phyloP scores from a whole-genome alignment of 2,888 invertebrate genomes.

The Gortyna flavago region DNA sequence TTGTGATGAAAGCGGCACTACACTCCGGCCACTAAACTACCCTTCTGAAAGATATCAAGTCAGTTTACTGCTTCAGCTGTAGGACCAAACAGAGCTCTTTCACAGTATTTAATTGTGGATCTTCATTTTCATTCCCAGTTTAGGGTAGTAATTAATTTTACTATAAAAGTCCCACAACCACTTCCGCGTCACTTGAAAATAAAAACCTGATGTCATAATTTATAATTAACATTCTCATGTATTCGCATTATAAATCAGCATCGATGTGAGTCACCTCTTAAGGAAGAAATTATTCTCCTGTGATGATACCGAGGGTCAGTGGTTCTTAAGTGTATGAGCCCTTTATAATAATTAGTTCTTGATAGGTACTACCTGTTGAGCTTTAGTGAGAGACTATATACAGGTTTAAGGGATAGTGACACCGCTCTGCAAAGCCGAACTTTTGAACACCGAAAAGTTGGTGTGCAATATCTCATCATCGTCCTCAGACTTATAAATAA shows the following conservation, averaged over 20 bases:
- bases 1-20: background rate
- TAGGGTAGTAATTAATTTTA: slow-evolving; percentile 43
- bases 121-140: slow-evolving; percentile 26
- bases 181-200: slow-evolving; percentile 56
- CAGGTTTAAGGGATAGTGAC: background rate
- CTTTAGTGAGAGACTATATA: background rate
- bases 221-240: slow-evolving; percentile 57
- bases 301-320: slow-evolving; percentile 43
- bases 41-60: background rate
- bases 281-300: slow-evolving; percentile 44
- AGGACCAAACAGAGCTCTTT: slow-evolving; percentile 1
- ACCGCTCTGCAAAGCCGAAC: background rate
- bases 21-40: background rate
- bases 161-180: slow-evolving; percentile 25
- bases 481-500: too few species aligned
- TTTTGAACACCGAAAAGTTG: too few species aligned
- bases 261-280: slow-evolving; percentile 36
- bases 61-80: background rate
- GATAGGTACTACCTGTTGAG: too few species aligned
- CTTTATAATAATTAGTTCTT: too few species aligned
- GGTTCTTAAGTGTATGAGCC: slow-evolving; percentile 46
- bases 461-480: background rate
- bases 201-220: slow-evolving; percentile 59
- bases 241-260: slow-evolving; percentile 53
- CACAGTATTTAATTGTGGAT: background rate